Evolutionary conservation across 2,797 vertebrate genomes (phyloP).

Genomic region (Manis crassicaudata): DNA sequence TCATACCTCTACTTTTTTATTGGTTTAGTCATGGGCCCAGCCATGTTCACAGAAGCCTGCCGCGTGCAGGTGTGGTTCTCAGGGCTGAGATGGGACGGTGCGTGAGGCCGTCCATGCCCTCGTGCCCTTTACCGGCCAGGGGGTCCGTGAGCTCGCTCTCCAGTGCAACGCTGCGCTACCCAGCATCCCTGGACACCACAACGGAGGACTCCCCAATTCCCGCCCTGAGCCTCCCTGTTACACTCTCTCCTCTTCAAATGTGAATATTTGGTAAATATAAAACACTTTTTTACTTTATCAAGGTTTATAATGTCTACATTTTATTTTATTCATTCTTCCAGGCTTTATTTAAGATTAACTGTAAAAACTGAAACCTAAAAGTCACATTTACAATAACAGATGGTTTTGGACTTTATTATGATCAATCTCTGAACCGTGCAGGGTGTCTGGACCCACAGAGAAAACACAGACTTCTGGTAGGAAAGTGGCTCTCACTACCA

Average conservation of each 20-base stretch:
- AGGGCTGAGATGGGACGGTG: neutral
- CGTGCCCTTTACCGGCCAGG: neutral
- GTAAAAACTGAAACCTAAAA: conserved; percentile 37
- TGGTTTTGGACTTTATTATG: neutral
- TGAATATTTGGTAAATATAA: conserved; percentile 2
- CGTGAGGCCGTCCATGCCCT: neutral
- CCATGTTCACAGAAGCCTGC: neutral
- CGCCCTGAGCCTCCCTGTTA: neutral
- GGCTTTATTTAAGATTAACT: neutral
- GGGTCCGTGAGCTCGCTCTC: neutral
- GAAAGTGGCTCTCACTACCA: neutral
- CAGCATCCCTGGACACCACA: neutral
- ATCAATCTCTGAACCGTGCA: neutral
- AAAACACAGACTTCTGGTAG: neutral
- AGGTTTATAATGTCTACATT: neutral
- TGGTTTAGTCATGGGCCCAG: neutral
- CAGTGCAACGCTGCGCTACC: accelerated
- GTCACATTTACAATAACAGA: neutral
- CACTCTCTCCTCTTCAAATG: neutral
- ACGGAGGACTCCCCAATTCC: neutral
- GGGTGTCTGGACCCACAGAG: neutral
- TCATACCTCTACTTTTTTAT: neutral
- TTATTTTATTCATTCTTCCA: conserved; percentile 21
- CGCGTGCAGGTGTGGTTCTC: neutral
- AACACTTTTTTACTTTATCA: neutral